These are phyloP conservation scores for Apoda limacodes DNA, from an alignment of 2,888 invertebrate genomes.

Conservation along the genomic window DNA sequence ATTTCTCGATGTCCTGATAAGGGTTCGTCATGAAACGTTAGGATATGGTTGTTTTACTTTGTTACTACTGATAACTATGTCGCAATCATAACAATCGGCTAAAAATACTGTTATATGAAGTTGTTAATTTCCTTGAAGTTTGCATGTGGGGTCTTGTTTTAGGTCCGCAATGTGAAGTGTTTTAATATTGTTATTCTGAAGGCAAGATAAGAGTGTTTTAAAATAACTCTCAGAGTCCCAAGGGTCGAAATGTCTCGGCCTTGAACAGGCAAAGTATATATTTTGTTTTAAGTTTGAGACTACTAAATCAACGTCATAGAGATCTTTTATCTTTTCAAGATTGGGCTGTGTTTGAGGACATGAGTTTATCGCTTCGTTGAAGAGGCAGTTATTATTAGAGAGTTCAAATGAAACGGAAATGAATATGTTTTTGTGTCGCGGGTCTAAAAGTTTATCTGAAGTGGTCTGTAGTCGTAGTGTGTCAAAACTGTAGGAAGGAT, in stretches of 20 bases:
- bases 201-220: constrained; percentile 22
- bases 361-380: constrained; percentile 19
- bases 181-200: constrained; percentile 19
- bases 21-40: constrained; percentile 23
- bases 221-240: constrained; percentile 28
- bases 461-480: constrained; percentile 17
- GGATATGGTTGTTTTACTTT: constrained; percentile 19
- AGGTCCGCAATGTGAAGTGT: constrained; percentile 22
- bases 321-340: constrained; percentile 18
- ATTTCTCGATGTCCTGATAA: constrained; percentile 27
- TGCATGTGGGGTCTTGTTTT: constrained; percentile 19
- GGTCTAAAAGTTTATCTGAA: constrained; percentile 21
- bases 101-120: constrained; percentile 22
- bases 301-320: constrained; percentile 23
- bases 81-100: constrained; percentile 22
- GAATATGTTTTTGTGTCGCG: constrained; percentile 23
- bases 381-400: constrained; percentile 20
- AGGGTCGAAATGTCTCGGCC: constrained; percentile 21
- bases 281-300: constrained; percentile 23
- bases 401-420: constrained; percentile 21
- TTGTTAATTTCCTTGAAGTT: constrained; percentile 22
- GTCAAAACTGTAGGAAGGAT: constrained; percentile 10
- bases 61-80: constrained; percentile 24
- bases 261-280: constrained; percentile 15
- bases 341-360: constrained; percentile 22